Base-by-base conservation (phyloP, 2,888 invertebrate genomes). In the Agonum fuliginosum region DNA sequence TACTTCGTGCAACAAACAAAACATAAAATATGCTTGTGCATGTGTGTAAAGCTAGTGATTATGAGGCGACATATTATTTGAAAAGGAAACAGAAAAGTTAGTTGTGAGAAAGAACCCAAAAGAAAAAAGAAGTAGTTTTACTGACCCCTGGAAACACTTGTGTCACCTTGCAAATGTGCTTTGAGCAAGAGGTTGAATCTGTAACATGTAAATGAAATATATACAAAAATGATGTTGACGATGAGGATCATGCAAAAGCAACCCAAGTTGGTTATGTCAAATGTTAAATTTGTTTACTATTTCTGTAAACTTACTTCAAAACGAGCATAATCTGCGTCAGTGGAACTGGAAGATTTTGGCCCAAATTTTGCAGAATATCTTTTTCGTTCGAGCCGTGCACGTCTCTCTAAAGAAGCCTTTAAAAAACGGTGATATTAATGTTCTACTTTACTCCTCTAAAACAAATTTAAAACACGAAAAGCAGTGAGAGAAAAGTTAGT, bases 151-250 rank as follows among this genome's bases (percentile, higher is more conserved):
- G n/a, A 30, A 17, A 10, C 19, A 27, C 10, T 22, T 10, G 54
- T n/a, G 41, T 67, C 27, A 70, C 43, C 70, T 12, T 27, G 14
- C 12, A 22, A 67, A 46, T 46, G 75, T 75, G 51, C 75, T 75
- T 48, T 75, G 75, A 14, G 75, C 51, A 17, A 67, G 17, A 27
- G 75, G 75, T 34, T 30, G 67, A 41, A 58, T 75, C 75, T 75
- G 75, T 51, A 75, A 75, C 67, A 75, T 37, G 10, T 67, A 5
- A 51, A 10, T 51, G 14, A 22, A 51, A 20, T 34, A 34, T 34
- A 6, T 34, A 4, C 34, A 46, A 46, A 1, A 46, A 2, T 14
- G 43, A 14, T 43, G 43, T 14, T 43, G n/a, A n/a, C n/a, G n/a
- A n/a, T n/a, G n/a, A n/a, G n/a, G n/a, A n/a, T n/a, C n/a, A n/a